Percentiles rank a stretch among this genome's conserved stretches.
phyloP scores from a whole-genome alignment of 1,140 invertebrate species.

The Diuraphis noxia region DNA sequence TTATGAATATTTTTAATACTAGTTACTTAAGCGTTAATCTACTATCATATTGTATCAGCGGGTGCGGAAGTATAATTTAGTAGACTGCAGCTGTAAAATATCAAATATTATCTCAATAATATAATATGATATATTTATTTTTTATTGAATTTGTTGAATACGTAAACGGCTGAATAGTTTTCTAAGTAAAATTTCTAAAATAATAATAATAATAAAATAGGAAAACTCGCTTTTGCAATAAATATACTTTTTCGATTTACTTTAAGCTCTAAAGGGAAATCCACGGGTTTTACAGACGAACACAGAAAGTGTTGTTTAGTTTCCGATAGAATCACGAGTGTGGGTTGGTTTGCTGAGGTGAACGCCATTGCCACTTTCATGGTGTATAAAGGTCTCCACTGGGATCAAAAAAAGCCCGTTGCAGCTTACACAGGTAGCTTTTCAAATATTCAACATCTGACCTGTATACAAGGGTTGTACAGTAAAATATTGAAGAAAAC shows the following conservation, averaged over 20 bases:
- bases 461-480: not conserved
- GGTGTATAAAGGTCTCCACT: conserved; percentile 10
- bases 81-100: no score
- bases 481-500: conserved; percentile 13
- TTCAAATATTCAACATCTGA: conserved; percentile 36
- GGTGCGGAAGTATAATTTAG: no score
- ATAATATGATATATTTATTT: not conserved
- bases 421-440: not conserved
- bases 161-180: not conserved
- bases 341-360: not conserved
- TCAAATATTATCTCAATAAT: not conserved
- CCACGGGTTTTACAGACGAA: not conserved
- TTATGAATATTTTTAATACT: not conserved
- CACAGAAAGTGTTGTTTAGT: not conserved
- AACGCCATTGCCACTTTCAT: not conserved
- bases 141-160: not conserved
- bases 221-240: not conserved
- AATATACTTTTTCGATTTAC: conserved; percentile 40
- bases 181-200: not conserved
- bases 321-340: conserved; percentile 15
- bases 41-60: not conserved
- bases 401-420: conserved; percentile 25
- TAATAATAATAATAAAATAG: not conserved
- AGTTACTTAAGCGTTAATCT: not conserved
- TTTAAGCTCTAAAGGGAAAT: conserved; percentile 25